phyloP scores from a whole-genome alignment of 2,888 invertebrate genomes.

The Asteroscopus sphinx region DNA sequence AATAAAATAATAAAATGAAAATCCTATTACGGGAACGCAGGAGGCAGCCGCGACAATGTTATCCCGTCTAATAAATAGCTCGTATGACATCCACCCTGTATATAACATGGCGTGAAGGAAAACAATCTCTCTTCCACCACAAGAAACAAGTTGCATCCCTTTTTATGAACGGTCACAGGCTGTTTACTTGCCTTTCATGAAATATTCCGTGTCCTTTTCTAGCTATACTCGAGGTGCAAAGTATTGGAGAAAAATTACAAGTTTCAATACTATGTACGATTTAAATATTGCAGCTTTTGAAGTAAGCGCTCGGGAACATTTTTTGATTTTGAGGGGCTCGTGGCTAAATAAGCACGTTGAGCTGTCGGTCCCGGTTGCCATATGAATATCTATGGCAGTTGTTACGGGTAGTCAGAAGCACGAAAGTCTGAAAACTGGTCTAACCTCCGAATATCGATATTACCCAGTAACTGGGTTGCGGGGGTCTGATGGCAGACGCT shows the following conservation, averaged over 20 bases:
- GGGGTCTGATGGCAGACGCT: no score
- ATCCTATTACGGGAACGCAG: slow-evolving; percentile 81
- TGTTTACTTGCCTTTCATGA: slow-evolving; percentile 69
- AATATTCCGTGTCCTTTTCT: slow-evolving; percentile 72
- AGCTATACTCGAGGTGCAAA: slow-evolving; percentile 66
- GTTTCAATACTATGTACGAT: slow-evolving; percentile 54
- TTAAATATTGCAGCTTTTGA: slow-evolving; percentile 29
- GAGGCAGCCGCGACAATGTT: slow-evolving; percentile 80
- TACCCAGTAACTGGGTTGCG: no score
- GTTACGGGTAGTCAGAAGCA: no score
- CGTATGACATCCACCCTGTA: slow-evolving; percentile 79
- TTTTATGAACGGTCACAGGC: slow-evolving; percentile 80
- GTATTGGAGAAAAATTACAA: slow-evolving; percentile 65
- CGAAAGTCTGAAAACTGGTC: no score
- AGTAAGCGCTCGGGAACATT: neutral
- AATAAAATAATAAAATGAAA: slow-evolving; percentile 84
- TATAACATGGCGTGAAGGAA: slow-evolving; percentile 77
- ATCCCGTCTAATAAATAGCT: slow-evolving; percentile 86
- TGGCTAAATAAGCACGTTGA: no score
- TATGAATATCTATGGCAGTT: no score
- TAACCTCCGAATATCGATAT: no score
- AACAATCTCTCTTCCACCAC: slow-evolving; percentile 80
- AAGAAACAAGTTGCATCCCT: slow-evolving; percentile 82
- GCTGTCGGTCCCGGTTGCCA: no score
- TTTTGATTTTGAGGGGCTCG: no score